Percentiles rank a stretch among this genome's conserved stretches.
phyloP scores from a whole-genome alignment of 2,888 invertebrate genomes.

The Eupeodes latifasciatus region DNA sequence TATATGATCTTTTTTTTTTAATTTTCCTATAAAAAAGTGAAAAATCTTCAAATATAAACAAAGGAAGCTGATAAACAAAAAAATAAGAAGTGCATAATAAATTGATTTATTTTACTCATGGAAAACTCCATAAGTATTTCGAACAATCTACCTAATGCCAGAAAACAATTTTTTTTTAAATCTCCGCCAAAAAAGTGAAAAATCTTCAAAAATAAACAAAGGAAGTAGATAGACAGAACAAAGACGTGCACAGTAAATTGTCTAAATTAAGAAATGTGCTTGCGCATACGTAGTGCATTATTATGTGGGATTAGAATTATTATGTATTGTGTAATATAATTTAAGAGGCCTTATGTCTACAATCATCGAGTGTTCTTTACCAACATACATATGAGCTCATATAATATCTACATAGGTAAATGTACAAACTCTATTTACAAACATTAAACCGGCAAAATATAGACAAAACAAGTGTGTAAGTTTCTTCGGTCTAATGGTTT shows the following conservation, averaged over 20 bases:
- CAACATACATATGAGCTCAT: background rate
- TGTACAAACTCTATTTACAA: background rate
- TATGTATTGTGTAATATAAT: slow-evolving; percentile 37
- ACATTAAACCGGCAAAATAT: slow-evolving; percentile 39
- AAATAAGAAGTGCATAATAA: background rate
- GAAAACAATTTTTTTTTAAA: too few species aligned
- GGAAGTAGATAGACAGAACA: background rate
- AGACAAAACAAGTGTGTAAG: slow-evolving; percentile 8
- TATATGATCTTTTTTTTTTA: too few species aligned
- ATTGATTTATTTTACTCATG: too few species aligned
- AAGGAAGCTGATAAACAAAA: background rate
- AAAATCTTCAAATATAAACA: too few species aligned
- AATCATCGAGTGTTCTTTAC: background rate
- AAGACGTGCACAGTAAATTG: background rate
- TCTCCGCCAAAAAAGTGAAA: too few species aligned
- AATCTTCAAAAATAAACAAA: too few species aligned
- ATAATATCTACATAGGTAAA: background rate
- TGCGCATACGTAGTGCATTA: background rate
- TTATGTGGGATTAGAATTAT: slow-evolving; percentile 38
- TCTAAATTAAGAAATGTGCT: too few species aligned
- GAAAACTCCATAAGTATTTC: too few species aligned
- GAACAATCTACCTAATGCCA: too few species aligned
- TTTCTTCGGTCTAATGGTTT: slow-evolving; percentile 61
- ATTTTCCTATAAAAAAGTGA: too few species aligned
- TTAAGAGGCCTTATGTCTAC: slow-evolving; percentile 10